Evolutionary conservation across 2,113 vertebrate genomes (phyloP), one percentile per base, ranked within the genome.

Genomic region (Zosterops pallidus): DNA sequence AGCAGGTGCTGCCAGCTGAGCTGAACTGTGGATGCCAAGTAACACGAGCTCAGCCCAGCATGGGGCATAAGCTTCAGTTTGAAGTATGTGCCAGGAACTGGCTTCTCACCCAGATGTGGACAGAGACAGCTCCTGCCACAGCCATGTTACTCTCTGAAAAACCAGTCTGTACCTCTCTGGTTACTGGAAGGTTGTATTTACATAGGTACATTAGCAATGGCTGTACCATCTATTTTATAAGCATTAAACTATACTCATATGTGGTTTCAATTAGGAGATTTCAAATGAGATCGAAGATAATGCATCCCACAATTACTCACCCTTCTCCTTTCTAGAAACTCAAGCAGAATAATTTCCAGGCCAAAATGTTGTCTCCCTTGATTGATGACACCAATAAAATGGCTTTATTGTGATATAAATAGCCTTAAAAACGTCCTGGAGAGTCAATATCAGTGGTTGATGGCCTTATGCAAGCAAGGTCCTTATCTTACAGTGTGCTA

Each of bases 381-480:
- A 98, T 98, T 96, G 97, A 98, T 97, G 96, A 97, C 0, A 1
- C 93, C 97, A 98, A 98, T 98, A 97, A 98, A 98, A 91, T 17
- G 59, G 78, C 89, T 97, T 98, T 98, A 98, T 96, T 98, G 96
- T 98, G 97, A 97, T 98, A 98, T 97, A 98, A 98, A 98, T 98
- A 98, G 97, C 92, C 95, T 97, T 98, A 91, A 97, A 98, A 98
- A 96, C 5, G 86, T 98, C 96, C 93, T 68, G 67, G 67, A 92
- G 95, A 98, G 97, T 98, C 98, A 98, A 98, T 98, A 98, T 96
- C 83, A 14, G 86, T 98, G 83, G 84, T 96, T 97, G 95, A 98
- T 97, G 90, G 97, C 93, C 96, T 97, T 93, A 95, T 50, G 56
- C 77, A 97, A 96, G 94, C 89, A 97, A 97, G 93, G 97, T 97